Evolutionary conservation across 2,113 vertebrate species (phyloP), one percentile per base, ranked within the genome.

Genomic region (Callopanchax toddi): DNA sequence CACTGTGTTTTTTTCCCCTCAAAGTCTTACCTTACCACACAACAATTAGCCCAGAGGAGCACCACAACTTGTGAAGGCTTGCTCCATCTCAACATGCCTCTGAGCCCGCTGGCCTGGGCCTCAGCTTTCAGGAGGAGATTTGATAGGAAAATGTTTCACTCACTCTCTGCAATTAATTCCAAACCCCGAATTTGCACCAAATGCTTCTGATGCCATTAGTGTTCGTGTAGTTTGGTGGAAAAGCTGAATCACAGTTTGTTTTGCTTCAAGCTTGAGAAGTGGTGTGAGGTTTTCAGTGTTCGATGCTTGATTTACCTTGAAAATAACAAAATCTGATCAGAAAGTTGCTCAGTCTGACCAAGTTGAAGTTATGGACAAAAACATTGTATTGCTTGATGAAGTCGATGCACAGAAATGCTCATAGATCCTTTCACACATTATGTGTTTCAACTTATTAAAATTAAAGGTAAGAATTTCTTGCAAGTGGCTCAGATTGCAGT

Each of bases 11-110:
- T 15, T 20, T 2, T 3, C 9, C n/a, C 6, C 79, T 73, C 77
- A 68, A 85, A 89, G 75, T 77, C 61, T 86, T 83, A 83, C 77
- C 76, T 83, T 53, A 60, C 79, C 76, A 74, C 79, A 89, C 88
- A 91, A 89, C 86, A 87, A 84, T 91, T 90, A 90, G 77, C 82
- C 83, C 26, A 1, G 59, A 81, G 82, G 73, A 57, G 67, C 71
- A 53, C 50, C 16, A 3, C 37, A 40, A 69, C 90, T 40, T 89
- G 91, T 82, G 65, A 52, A 75, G 72, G 81, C 91, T 66, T 89
- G 91, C 18, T 66, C 29, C 54, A 69, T 56, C 20, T 63, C 79
- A 69, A 44, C 60, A 18, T 70, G 43, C 54, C 45, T 60, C 39
- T 18, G 25, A 66, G 62, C 69, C 76, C 79, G 69, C 51, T 67